These are phyloP conservation scores for Lycophotia porphyrea DNA, from an alignment of 2,888 invertebrate genomes.

Conservation along the genomic window DNA sequence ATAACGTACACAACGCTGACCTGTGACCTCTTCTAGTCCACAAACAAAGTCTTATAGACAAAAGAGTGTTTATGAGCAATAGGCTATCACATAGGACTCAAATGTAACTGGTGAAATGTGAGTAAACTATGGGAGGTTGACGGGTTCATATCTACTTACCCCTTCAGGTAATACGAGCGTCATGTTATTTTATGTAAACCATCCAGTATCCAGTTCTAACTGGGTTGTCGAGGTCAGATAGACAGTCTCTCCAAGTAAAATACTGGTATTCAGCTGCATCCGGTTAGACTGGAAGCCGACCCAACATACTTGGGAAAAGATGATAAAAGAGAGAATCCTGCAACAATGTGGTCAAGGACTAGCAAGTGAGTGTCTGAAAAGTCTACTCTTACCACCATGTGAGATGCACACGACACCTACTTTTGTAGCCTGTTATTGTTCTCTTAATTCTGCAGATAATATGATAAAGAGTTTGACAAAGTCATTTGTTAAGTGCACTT, in stretches of 20 bases:
- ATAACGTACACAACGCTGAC: constrained; percentile 16
- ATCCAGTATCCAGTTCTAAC: too few relatives aligned
- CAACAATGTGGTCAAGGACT: neutral
- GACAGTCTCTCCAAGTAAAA: too few relatives aligned
- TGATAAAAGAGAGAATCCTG: neutral
- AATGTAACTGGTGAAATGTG: neutral
- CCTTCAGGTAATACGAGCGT: neutral
- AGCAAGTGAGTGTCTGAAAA: neutral
- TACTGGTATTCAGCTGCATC: too few relatives aligned
- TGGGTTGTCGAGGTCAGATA: too few relatives aligned
- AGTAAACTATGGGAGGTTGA: neutral
- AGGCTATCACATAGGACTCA: neutral
- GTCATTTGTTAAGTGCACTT: neutral
- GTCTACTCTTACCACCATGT: neutral
- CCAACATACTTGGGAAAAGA: neutral
- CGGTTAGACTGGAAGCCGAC: neutral
- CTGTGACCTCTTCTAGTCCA: neutral
- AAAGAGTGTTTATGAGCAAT: neutral
- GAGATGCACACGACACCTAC: neutral
- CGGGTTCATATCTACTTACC: neutral
- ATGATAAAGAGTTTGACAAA: neutral
- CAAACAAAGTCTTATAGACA: neutral
- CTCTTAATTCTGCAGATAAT: neutral
- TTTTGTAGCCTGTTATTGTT: neutral
- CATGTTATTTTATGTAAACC: neutral